Percentiles rank a stretch among this genome's conserved stretches.
These are phyloP conservation scores for Etheostoma cragini DNA, from an alignment of 2,113 vertebrate species.

Conservation along the genomic window DNA sequence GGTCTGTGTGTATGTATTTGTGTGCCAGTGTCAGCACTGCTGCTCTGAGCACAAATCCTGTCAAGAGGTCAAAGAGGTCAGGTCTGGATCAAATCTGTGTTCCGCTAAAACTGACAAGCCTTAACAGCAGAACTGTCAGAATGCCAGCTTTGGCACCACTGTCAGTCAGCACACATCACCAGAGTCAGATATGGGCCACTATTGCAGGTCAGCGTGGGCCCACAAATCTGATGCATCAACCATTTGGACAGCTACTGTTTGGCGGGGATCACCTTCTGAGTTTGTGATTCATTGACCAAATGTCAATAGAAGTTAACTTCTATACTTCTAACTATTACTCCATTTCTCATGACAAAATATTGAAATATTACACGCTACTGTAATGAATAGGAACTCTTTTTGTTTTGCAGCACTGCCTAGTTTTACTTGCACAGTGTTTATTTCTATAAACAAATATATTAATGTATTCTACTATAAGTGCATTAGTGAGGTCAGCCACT, in stretches of 20 bases:
- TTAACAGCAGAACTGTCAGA: constrained; percentile 73
- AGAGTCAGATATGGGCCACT: constrained; percentile 61
- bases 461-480: neutral
- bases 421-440: neutral
- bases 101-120: constrained; percentile 74
- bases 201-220: constrained; percentile 50
- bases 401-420: too few relatives aligned
- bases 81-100: constrained; percentile 74
- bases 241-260: constrained; percentile 58
- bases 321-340: neutral
- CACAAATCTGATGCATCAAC: constrained; percentile 44
- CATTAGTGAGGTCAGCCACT: constrained; percentile 8
- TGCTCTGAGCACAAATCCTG: constrained; percentile 67
- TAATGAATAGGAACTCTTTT: neutral
- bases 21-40: constrained; percentile 55
- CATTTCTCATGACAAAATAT: neutral
- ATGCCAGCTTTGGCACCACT: constrained; percentile 63
- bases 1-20: constrained; percentile 33
- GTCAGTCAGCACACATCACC: constrained; percentile 70
- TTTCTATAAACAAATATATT: neutral
- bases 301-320: constrained; percentile 31
- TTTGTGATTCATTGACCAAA: constrained; percentile 25
- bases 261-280: constrained; percentile 27
- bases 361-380: neutral
- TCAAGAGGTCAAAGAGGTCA: constrained; percentile 75